A percentile compares a stretch with the other conserved stretches of the same genome.
Conservation (phyloP, 1,140 invertebrate species). For the Physella acuta region DNA sequence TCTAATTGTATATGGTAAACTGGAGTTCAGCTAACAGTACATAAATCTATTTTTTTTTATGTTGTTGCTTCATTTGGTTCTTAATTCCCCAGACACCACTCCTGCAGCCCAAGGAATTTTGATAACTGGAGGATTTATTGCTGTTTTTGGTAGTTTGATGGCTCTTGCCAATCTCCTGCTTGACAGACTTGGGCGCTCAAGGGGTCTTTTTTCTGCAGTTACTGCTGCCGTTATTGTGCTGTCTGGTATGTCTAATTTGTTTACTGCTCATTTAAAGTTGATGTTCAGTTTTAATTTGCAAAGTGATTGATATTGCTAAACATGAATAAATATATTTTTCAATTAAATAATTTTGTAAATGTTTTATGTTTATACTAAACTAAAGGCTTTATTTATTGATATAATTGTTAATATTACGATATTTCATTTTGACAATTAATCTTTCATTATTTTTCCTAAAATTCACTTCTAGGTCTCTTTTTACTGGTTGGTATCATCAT, state of each 20-base stretch:
- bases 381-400: not conserved
- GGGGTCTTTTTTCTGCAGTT: not conserved
- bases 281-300: not conserved
- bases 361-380: not conserved
- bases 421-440: not conserved
- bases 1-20: not conserved
- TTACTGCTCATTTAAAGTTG: too few relatives aligned
- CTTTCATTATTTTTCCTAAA: not conserved
- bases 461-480: not conserved
- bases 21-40: not conserved
- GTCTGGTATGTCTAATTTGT: conserved; percentile 1
- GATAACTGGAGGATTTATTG: conserved; percentile 11
- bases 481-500: conserved; percentile 5
- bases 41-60: not conserved
- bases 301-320: not conserved
- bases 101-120: conserved; percentile 11
- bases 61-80: not conserved
- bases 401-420: not conserved
- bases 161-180: not conserved
- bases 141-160: not conserved
- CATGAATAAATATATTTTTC: not conserved
- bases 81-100: conserved; percentile 7
- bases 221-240: not conserved
- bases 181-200: not conserved
- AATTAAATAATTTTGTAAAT: not conserved